Conservation (phyloP, 2,888 invertebrate species). For the Acrobasis suavella region DNA sequence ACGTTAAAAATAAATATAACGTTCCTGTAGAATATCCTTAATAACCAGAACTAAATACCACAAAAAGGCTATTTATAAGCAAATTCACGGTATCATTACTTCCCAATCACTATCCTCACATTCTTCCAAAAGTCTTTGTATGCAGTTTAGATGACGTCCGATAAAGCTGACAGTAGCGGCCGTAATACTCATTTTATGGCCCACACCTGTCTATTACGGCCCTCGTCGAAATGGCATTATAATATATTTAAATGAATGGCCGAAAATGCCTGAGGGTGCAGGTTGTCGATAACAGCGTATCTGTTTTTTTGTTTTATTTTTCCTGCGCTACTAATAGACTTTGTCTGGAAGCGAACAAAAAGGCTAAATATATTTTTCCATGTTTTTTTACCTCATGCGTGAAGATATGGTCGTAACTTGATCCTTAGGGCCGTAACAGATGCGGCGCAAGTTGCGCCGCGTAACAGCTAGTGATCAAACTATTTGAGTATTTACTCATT, state of each 20-base stretch:
- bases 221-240: constrained; percentile 58
- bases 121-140: constrained; percentile 22
- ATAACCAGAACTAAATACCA: too few relatives aligned
- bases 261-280: constrained; percentile 45
- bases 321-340: not conserved
- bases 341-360: not conserved
- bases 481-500: too few relatives aligned
- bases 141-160: constrained; percentile 28
- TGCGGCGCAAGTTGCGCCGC: too few relatives aligned
- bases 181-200: constrained; percentile 59
- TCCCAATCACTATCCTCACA: not conserved
- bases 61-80: not conserved
- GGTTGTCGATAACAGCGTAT: constrained; percentile 39
- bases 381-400: too few relatives aligned
- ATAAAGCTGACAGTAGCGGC: constrained; percentile 56
- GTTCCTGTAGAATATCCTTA: too few relatives aligned
- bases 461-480: too few relatives aligned
- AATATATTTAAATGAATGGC: constrained; percentile 75
- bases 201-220: constrained; percentile 63
- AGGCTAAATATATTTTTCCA: not conserved
- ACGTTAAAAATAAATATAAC: too few relatives aligned
- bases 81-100: constrained; percentile 9
- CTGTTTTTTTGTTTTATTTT: not conserved
- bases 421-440: too few relatives aligned
- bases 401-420: too few relatives aligned